These are phyloP conservation scores for Lerista edwardsae DNA, from an alignment of 2,797 vertebrate species.

Conservation along the genomic window DNA sequence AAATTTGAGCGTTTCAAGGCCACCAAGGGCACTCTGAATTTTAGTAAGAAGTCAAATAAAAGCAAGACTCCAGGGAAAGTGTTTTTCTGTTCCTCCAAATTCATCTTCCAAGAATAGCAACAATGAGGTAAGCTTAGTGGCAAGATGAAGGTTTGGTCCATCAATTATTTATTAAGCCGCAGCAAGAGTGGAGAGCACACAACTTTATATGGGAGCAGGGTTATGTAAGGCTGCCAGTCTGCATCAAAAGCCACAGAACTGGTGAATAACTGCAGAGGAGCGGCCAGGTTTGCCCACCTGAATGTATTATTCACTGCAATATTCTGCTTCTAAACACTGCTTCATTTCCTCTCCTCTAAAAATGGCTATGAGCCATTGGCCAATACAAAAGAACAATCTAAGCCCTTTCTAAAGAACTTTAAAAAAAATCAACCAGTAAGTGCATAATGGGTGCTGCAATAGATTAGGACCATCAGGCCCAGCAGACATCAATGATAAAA, in stretches of 20 bases:
- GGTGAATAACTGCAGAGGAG: constrained; percentile 69
- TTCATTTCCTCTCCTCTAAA: constrained; percentile 72
- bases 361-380: constrained; percentile 63
- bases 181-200: constrained; percentile 24
- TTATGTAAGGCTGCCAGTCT: constrained; percentile 48
- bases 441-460: constrained; percentile 10
- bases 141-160: not conserved
- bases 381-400: constrained; percentile 34
- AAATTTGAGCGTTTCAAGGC: not conserved
- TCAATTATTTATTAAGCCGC: constrained; percentile 12
- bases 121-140: not conserved
- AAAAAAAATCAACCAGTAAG: constrained; percentile 30
- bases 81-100: not conserved
- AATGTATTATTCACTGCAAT: constrained; percentile 77
- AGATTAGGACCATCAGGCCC: constrained; percentile 15
- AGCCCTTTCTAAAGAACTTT: constrained; percentile 58
- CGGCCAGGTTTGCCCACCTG: constrained; percentile 63
- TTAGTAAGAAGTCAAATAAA: not conserved
- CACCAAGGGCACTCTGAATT: not conserved
- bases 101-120: constrained; percentile 1
- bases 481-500: not conserved
- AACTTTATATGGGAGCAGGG: constrained; percentile 27
- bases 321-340: constrained; percentile 53
- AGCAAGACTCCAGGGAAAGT: not conserved
- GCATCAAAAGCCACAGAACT: constrained; percentile 69